These are phyloP conservation scores for Ranitomeya variabilis DNA, from an alignment of 2,113 vertebrate species.

Conservation along the genomic window DNA sequence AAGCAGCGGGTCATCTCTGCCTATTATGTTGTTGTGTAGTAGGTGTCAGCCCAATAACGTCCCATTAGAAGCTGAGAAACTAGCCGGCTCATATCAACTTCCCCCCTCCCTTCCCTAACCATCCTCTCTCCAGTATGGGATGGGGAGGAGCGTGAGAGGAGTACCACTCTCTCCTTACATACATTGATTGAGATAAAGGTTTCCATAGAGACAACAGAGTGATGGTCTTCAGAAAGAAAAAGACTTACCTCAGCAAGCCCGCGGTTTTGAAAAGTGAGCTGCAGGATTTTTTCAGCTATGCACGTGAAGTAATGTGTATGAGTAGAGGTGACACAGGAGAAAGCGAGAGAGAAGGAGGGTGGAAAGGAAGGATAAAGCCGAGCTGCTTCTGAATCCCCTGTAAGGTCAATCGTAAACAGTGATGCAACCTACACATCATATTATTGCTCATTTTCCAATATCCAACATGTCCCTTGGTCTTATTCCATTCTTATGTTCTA, in stretches of 20 bases:
- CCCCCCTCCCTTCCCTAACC: conserved; percentile 40
- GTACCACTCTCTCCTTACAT: conserved; percentile 56
- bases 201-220: conserved; percentile 55
- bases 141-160: conserved; percentile 46
- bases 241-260: conserved; percentile 58
- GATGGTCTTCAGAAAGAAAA: conserved; percentile 50
- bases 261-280: conserved; percentile 59
- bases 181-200: conserved; percentile 54
- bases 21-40: conserved; percentile 50
- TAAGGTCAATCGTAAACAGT: conserved; percentile 10
- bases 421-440: background rate
- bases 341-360: background rate
- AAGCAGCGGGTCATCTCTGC: conserved; percentile 36
- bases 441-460: background rate
- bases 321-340: conserved; percentile 24
- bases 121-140: conserved; percentile 54
- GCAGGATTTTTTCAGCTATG: conserved; percentile 44
- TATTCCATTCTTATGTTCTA: too few relatives aligned
- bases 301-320: conserved; percentile 30
- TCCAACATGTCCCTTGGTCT: background rate
- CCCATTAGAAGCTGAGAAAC: conserved; percentile 55
- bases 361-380: conserved; percentile 1
- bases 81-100: conserved; percentile 41
- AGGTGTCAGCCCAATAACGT: conserved; percentile 41
- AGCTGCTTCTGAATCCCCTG: background rate